Percentiles rank a stretch among this genome's conserved stretches.
These are phyloP conservation scores for Lordiphosa collinella DNA, from an alignment of 1,140 invertebrate genomes.

Conservation along the genomic window DNA sequence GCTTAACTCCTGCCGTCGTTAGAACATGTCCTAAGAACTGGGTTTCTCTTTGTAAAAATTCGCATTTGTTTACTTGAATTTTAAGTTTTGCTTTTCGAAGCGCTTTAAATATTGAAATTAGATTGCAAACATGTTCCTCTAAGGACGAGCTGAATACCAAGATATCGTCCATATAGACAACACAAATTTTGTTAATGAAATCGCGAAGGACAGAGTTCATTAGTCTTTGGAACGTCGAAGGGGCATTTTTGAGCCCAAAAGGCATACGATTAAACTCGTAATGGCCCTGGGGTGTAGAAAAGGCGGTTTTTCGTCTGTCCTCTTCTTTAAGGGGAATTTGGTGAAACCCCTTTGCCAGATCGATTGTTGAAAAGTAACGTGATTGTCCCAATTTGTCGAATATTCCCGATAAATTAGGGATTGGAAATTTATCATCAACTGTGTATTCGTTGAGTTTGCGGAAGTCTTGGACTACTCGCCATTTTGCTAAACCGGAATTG, in stretches of 20 bases:
- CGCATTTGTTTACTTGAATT: slow-evolving; percentile 5
- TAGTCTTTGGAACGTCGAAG: slow-evolving; percentile 18
- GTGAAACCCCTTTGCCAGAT: slow-evolving; percentile 37
- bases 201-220: slow-evolving; percentile 18
- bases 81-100: not conserved
- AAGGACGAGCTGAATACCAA: slow-evolving; percentile 28
- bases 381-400: slow-evolving; percentile 17
- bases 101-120: not conserved
- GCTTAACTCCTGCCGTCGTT: not conserved
- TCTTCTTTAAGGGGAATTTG: slow-evolving; percentile 35
- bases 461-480: too few species aligned
- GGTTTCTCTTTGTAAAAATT: slow-evolving; percentile 10
- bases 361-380: slow-evolving; percentile 18
- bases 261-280: slow-evolving; percentile 24
- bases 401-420: slow-evolving; percentile 12
- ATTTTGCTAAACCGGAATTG: too few species aligned
- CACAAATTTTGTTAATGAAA: slow-evolving; percentile 7
- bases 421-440: slow-evolving; percentile 21
- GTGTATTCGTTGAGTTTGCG: too few species aligned
- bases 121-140: slow-evolving; percentile 14
- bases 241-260: slow-evolving; percentile 30
- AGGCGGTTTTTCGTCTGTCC: slow-evolving; percentile 36
- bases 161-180: slow-evolving; percentile 40
- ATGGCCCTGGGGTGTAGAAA: slow-evolving; percentile 25
- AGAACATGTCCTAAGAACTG: slow-evolving; percentile 8